Conservation (phyloP, 2,888 invertebrate genomes). For the Aricia artaxerxes region DNA sequence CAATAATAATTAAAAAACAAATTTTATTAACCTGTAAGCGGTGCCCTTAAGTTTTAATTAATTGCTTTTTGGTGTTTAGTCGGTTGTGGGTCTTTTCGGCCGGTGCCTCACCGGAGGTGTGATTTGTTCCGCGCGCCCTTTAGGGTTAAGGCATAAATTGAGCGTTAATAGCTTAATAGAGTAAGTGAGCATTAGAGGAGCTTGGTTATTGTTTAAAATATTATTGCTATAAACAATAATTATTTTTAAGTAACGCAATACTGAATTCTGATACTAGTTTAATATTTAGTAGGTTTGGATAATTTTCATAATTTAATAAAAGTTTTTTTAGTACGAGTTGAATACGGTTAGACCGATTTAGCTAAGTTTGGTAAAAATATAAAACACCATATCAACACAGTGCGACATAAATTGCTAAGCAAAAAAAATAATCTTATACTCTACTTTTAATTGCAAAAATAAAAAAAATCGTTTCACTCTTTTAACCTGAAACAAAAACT, state of each 20-base stretch:
- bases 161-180: conserved; percentile 31
- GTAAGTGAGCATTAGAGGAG: neutral
- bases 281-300: neutral
- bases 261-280: neutral
- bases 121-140: conserved; percentile 63
- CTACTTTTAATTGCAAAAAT: too few relatives aligned
- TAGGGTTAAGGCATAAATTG: conserved; percentile 52
- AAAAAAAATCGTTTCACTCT: neutral
- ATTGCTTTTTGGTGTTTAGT: conserved; percentile 58
- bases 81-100: conserved; percentile 57
- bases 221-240: too few relatives aligned
- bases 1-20: conserved; percentile 74
- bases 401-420: too few relatives aligned
- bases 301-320: too few relatives aligned
- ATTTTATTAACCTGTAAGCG: conserved; percentile 71
- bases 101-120: conserved; percentile 57
- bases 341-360: too few relatives aligned
- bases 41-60: conserved; percentile 65
- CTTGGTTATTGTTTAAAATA: neutral
- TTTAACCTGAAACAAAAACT: neutral
- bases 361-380: too few relatives aligned
- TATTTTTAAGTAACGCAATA: too few relatives aligned
- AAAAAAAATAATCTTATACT: too few relatives aligned
- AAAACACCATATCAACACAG: too few relatives aligned
- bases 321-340: too few relatives aligned